A percentile compares a stretch with the other conserved stretches of the same genome.
phyloP scores from a whole-genome alignment of 92 coral and sea anemone species.

The Paramuricea clavata region DNA sequence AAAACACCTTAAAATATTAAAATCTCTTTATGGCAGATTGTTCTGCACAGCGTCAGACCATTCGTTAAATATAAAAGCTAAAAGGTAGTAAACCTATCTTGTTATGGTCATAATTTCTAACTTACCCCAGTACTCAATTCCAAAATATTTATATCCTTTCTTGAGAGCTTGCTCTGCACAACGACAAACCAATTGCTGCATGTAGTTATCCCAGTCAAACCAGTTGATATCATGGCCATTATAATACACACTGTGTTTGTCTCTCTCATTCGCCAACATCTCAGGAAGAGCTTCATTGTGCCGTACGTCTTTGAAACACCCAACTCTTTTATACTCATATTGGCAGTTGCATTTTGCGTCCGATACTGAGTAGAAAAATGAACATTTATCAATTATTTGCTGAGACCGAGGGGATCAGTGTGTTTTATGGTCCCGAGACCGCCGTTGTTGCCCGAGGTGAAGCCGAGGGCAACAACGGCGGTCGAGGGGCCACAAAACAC shows the following conservation, averaged over 20 bases:
- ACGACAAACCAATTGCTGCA: neutral
- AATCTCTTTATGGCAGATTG: no score
- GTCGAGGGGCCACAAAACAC: no score
- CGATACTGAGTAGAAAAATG: neutral
- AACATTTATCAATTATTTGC: no score
- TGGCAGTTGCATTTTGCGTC: neutral
- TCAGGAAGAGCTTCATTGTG: neutral
- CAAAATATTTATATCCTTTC: conserved; percentile 3
- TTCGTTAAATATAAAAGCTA: no score
- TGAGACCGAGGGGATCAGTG: no score
- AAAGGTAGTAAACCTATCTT: no score
- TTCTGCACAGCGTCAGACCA: no score
- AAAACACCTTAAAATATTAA: no score
- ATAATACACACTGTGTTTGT: neutral
- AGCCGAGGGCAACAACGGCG: no score
- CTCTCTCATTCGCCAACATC: neutral
- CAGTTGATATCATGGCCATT: neutral
- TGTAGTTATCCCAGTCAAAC: neutral
- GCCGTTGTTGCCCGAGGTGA: no score
- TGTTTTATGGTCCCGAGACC: no score
- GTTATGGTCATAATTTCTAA: neutral
- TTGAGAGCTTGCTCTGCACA: neutral
- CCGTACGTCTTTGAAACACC: neutral
- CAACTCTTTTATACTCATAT: neutral
- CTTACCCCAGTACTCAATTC: neutral